These are phyloP conservation scores for Leucopternis melanops DNA, from an alignment of 2,113 vertebrate species.

Conservation along the genomic window DNA sequence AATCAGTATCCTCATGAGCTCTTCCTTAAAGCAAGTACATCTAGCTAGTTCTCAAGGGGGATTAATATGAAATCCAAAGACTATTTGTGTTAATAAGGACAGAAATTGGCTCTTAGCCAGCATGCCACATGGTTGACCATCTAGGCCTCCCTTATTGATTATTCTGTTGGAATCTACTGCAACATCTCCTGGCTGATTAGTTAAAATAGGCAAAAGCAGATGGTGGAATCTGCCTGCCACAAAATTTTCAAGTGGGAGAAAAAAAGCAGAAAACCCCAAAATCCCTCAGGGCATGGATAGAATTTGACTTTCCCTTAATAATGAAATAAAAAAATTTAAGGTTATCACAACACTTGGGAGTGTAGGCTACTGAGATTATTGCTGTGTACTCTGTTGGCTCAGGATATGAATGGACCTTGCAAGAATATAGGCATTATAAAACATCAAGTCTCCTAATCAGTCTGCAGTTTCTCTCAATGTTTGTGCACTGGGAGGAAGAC, in stretches of 20 bases:
- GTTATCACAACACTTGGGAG: not conserved
- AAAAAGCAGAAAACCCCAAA: not conserved
- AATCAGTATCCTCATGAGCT: not conserved
- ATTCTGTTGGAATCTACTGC: not conserved
- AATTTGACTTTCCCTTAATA: not conserved
- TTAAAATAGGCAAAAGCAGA: not conserved
- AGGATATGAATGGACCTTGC: not conserved
- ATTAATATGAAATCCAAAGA: not conserved
- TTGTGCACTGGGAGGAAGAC: not conserved
- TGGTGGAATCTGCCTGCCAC: not conserved
- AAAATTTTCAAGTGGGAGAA: not conserved
- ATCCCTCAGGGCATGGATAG: not conserved
- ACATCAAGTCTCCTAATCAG: not conserved
- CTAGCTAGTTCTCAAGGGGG: not conserved
- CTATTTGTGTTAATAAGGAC: not conserved
- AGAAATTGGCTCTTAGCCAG: not conserved
- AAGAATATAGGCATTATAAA: not conserved
- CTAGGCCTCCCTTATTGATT: not conserved
- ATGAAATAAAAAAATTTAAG: not conserved
- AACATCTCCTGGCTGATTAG: not conserved
- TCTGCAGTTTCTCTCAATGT: not conserved
- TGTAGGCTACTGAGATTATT: not conserved
- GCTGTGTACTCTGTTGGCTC: not conserved
- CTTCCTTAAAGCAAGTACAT: not conserved
- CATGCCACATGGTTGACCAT: not conserved